phyloP scores from a whole-genome alignment of 2,797 vertebrate genomes.

The Coracias cyanogaster region DNA sequence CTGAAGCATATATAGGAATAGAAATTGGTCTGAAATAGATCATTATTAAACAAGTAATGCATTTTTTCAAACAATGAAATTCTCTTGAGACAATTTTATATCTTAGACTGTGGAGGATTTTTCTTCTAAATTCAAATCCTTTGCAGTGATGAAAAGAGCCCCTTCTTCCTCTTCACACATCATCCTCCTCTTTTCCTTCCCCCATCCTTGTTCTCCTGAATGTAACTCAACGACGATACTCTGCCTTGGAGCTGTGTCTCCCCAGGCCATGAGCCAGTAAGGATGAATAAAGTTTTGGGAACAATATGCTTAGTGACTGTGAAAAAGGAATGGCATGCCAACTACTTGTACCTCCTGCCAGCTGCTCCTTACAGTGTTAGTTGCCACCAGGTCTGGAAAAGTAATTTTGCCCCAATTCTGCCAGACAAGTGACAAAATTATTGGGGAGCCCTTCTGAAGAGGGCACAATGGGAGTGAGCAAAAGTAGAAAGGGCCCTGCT shows the following conservation, averaged over 20 bases:
- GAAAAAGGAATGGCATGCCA: background rate
- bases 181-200: background rate
- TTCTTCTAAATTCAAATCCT: background rate
- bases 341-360: conserved; percentile 31
- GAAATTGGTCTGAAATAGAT: background rate
- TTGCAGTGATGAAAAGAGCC: background rate
- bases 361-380: conserved; percentile 1
- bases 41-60: background rate
- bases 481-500: background rate
- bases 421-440: background rate
- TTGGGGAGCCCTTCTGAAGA: background rate
- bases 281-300: conserved; percentile 38
- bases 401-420: background rate
- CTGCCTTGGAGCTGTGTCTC: background rate
- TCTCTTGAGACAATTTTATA: background rate
- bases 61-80: background rate
- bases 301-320: conserved; percentile 20
- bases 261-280: conserved; percentile 30
- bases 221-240: background rate
- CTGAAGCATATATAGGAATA: background rate
- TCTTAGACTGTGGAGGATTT: background rate
- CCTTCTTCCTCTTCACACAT: background rate
- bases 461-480: background rate
- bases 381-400: background rate
- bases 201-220: background rate